These are phyloP conservation scores for Aphelenchoides besseyi DNA, from an alignment of 1,140 invertebrate genomes.

Conservation along the genomic window DNA sequence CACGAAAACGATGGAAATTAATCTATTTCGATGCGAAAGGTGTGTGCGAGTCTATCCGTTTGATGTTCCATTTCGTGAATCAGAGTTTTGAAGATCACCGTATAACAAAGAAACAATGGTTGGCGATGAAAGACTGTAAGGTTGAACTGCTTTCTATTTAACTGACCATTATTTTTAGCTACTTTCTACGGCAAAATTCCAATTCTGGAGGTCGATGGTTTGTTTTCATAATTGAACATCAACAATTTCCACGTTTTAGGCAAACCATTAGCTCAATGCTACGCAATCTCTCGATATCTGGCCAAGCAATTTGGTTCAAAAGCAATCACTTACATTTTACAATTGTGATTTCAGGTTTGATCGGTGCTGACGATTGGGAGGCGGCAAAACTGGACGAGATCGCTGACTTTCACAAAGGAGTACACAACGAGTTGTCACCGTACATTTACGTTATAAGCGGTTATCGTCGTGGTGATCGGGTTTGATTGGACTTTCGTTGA, in stretches of 20 bases:
- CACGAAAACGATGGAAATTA: conserved; percentile 25
- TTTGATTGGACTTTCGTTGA: not conserved
- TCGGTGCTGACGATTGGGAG: conserved; percentile 43
- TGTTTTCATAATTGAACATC: too few relatives aligned
- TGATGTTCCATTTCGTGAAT: conserved; percentile 28
- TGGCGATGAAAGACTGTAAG: conserved; percentile 43
- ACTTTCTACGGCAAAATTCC: conserved; percentile 46
- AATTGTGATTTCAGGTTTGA: conserved; percentile 25
- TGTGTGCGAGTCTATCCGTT: conserved; percentile 28
- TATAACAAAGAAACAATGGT: conserved; percentile 40
- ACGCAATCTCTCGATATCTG: conserved; percentile 43
- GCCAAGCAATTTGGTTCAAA: conserved; percentile 32
- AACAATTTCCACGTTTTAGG: conserved; percentile 34
- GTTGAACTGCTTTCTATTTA: not conserved
- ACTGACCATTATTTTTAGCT: too few relatives aligned
- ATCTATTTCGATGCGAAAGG: conserved; percentile 31
- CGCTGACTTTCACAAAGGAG: conserved; percentile 34
- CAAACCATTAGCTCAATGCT: conserved; percentile 31
- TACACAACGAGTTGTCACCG: conserved; percentile 16
- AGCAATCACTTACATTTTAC: not conserved
- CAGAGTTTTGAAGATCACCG: conserved; percentile 30
- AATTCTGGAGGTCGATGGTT: conserved; percentile 34
- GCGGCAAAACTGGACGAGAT: conserved; percentile 41
- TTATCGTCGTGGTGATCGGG: conserved; percentile 6
- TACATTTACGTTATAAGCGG: conserved; percentile 12